These are phyloP conservation scores for Acanthosoma haemorrhoidale DNA, from an alignment of 2,888 invertebrate species.

Conservation along the genomic window DNA sequence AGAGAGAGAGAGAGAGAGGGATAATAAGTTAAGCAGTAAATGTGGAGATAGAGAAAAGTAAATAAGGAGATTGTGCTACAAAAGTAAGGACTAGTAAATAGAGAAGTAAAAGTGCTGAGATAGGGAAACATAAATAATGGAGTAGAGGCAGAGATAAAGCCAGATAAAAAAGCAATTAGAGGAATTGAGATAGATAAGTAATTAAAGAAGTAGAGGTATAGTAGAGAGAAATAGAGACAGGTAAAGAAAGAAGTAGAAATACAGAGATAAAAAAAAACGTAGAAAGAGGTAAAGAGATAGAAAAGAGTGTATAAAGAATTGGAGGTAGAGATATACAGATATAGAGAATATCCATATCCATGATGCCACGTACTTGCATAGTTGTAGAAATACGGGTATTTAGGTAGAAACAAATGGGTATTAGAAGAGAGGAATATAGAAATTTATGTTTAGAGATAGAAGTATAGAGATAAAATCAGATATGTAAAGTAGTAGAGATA, in stretches of 20 bases:
- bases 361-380: no score
- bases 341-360: not conserved
- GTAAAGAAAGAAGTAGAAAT: not conserved
- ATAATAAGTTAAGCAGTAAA: slow-evolving; percentile 30
- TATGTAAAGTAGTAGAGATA: not conserved
- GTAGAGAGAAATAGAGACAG: not conserved
- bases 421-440: no score
- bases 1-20: slow-evolving; percentile 11
- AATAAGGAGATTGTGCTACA: not conserved
- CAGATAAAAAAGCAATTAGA: no score
- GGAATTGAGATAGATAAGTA: not conserved
- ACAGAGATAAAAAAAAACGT: not conserved
- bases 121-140: not conserved
- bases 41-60: not conserved
- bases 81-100: not conserved
- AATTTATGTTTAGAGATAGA: not conserved
- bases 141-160: no score
- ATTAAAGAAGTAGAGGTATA: not conserved
- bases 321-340: not conserved
- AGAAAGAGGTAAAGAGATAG: not conserved
- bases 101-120: not conserved
- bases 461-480: not conserved
- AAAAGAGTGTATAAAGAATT: not conserved
- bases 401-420: no score
- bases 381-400: no score